Base-by-base conservation (phyloP, 1,140 invertebrate species). In the Ridgeia piscesae region DNA sequence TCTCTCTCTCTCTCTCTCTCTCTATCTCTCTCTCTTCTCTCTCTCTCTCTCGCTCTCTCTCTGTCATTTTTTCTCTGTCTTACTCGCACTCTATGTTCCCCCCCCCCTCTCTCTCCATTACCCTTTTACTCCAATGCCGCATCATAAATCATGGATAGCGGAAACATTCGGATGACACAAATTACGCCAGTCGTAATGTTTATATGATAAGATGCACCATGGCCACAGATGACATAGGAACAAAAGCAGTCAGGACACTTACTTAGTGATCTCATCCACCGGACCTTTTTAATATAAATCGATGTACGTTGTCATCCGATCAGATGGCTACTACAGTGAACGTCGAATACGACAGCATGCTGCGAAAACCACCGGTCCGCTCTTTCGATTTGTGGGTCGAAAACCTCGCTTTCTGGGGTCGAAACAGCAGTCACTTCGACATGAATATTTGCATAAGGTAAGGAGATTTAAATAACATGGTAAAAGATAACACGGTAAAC, bases 391-490 rank as follows among this genome's bases (percentile, higher is more conserved):
- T 93, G 92, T 96, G 99, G 50, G 95, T 96, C 89, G 97, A 98
- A 0, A 97, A 97, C 93, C 97, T 97, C 33, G 96, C 97, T 94
- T 98, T 97, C 96, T 97, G 97, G 94, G 98, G 98, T 91, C 97
- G 98, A 95, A 99, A 99, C 97, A 97, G 98, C 96, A 99, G 98
- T 95, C 98, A 98, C 94, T 98, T 99, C 27, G 91, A 93, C 34
- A 93, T 93, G 93, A 91, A 92, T 92, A 34, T 92, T 34, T 93
- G 93, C 89, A 92, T 48, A 9, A 88, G 42, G 91, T 89, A 31
- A 58, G 34, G 8, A 88, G 31, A 98, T 98, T 91, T 99, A 98
- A 98, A 97, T 96, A 0, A 97, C 98, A 77, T 77, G 4, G 4
- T 77, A 21, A 77, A 17, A 98, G 98, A 97, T 96, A 0, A 97